These are phyloP conservation scores for Garra rufa DNA, from an alignment of 2,113 vertebrate species.

Conservation along the genomic window DNA sequence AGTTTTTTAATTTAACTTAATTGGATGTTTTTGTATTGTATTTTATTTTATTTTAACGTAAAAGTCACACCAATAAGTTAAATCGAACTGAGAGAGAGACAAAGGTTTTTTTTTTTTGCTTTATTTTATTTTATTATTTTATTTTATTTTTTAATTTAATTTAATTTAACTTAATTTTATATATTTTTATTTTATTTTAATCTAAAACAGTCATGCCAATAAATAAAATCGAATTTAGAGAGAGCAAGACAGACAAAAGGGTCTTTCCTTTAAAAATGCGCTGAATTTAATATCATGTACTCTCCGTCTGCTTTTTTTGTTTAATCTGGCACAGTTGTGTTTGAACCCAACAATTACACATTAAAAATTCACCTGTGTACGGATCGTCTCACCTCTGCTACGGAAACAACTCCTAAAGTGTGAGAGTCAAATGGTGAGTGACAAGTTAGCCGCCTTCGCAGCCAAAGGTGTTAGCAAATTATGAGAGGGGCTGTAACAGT, in stretches of 20 bases:
- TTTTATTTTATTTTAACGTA: too few relatives aligned
- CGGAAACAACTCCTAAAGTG: slow-evolving; percentile 30
- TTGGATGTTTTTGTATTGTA: too few relatives aligned
- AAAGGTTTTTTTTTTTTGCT: too few relatives aligned
- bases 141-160: too few relatives aligned
- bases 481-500: slow-evolving; percentile 50
- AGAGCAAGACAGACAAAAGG: background rate
- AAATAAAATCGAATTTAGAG: background rate
- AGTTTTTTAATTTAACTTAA: too few relatives aligned
- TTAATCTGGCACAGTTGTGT: background rate
- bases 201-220: too few relatives aligned
- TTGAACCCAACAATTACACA: slow-evolving; percentile 5
- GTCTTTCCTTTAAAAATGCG: background rate
- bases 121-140: too few relatives aligned
- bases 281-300: background rate
- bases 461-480: slow-evolving; percentile 54
- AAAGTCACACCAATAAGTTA: too few relatives aligned
- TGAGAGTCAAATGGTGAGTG: slow-evolving; percentile 46
- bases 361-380: slow-evolving; percentile 28
- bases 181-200: too few relatives aligned
- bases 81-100: background rate
- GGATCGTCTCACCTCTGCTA: slow-evolving; percentile 10
- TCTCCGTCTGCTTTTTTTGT: background rate
- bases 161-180: too few relatives aligned
- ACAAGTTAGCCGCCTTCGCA: slow-evolving; percentile 32